phyloP scores from a whole-genome alignment of 1,140 invertebrate species.

The Brachionus angularis region DNA sequence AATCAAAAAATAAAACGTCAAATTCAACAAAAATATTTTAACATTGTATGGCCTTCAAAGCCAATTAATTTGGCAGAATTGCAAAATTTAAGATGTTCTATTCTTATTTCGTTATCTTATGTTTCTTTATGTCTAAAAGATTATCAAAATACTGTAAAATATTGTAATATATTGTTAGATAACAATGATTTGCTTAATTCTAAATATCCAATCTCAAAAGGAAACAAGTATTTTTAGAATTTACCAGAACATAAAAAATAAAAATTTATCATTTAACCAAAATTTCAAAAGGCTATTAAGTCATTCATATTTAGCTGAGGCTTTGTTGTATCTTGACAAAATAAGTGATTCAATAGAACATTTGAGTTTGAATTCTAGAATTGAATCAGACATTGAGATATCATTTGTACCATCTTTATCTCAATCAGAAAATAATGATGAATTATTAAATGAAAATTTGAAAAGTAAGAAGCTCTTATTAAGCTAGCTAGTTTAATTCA shows the following conservation, averaged over 20 bases:
- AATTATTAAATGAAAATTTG: background rate
- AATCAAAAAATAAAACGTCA: slow-evolving; percentile 33
- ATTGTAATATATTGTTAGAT: slow-evolving; percentile 67
- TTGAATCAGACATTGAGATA: slow-evolving; percentile 67
- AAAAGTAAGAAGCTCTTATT: slow-evolving; percentile 10
- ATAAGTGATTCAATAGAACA: slow-evolving; percentile 77
- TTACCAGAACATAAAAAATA: no score
- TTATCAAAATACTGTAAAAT: slow-evolving; percentile 71
- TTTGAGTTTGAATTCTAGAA: slow-evolving; percentile 63
- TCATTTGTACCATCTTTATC: slow-evolving; percentile 55
- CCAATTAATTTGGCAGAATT: slow-evolving; percentile 54
- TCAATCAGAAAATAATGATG: slow-evolving; percentile 46
- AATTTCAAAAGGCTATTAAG: slow-evolving; percentile 67
- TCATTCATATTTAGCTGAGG: slow-evolving; percentile 82
- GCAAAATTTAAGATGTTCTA: slow-evolving; percentile 63
- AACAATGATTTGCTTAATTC: slow-evolving; percentile 60
- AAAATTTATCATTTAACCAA: slow-evolving; percentile 24
- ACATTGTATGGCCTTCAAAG: slow-evolving; percentile 46
- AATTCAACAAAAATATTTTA: slow-evolving; percentile 3
- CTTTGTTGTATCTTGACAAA: slow-evolving; percentile 75
- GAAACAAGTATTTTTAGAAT: slow-evolving; percentile 62
- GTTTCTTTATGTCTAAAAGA: slow-evolving; percentile 78
- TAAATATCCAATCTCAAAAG: slow-evolving; percentile 20
- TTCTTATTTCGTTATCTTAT: slow-evolving; percentile 74
- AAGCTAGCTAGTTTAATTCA: background rate